Conservation (phyloP, 2,113 vertebrate species). For the Romanogobio albipinnatus region DNA sequence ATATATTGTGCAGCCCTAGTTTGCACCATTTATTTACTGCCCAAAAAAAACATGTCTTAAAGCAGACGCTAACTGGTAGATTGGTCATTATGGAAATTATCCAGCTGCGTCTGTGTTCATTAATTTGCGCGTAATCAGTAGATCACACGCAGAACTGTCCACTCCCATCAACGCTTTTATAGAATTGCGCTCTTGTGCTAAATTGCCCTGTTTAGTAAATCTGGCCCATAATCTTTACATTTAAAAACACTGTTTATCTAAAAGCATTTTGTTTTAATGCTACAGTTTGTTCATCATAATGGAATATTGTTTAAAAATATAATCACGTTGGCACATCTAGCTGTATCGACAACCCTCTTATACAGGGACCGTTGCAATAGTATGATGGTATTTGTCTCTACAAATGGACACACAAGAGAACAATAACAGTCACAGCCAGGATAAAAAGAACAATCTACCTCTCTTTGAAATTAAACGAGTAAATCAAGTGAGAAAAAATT, state of each 20-base stretch:
- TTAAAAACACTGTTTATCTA: neutral
- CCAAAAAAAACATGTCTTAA: too few relatives aligned
- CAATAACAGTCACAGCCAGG: neutral
- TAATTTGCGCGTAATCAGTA: too few relatives aligned
- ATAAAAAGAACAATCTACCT: neutral
- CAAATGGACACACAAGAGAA: constrained; percentile 6
- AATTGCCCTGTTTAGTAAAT: too few relatives aligned
- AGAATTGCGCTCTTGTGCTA: too few relatives aligned
- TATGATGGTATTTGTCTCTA: neutral
- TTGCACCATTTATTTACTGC: too few relatives aligned
- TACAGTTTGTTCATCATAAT: constrained; percentile 3
- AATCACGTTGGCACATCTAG: constrained; percentile 1
- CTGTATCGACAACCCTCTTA: neutral
- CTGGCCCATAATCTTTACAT: neutral
- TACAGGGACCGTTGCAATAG: neutral
- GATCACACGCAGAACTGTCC: too few relatives aligned
- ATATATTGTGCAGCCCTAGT: too few relatives aligned
- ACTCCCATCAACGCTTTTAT: too few relatives aligned
- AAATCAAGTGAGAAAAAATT: constrained; percentile 30
- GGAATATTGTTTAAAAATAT: neutral
- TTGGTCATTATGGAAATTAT: too few relatives aligned
- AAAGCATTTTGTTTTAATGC: neutral
- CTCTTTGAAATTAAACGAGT: constrained; percentile 22
- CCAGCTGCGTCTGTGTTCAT: too few relatives aligned
- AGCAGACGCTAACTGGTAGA: too few relatives aligned